Evolutionary conservation across 2,113 vertebrate genomes (phyloP).

Genomic region (Bos taurus): ARS-UCD2.0 NC_037345.1:28196001-28196500

Average conservation of each 20-base stretch:
- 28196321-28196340: background rate
- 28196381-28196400: background rate
- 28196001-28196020: background rate
- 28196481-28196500: background rate
- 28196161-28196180: background rate
- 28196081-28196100: background rate
- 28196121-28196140: background rate
- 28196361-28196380: background rate
- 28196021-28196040: background rate
- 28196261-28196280: background rate
- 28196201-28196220: no score
- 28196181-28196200: background rate
- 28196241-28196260: background rate
- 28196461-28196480: background rate
- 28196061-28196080: background rate
- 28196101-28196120: background rate
- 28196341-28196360: background rate
- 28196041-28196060: background rate
- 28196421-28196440: background rate
- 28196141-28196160: background rate
- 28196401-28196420: background rate
- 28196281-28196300: background rate
- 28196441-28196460: background rate
- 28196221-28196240: background rate
- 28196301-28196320: rapidly evolving